These are phyloP conservation scores for Sarcophaga peregrina DNA, from an alignment of 1,140 invertebrate genomes.

Conservation along the genomic window DNA sequence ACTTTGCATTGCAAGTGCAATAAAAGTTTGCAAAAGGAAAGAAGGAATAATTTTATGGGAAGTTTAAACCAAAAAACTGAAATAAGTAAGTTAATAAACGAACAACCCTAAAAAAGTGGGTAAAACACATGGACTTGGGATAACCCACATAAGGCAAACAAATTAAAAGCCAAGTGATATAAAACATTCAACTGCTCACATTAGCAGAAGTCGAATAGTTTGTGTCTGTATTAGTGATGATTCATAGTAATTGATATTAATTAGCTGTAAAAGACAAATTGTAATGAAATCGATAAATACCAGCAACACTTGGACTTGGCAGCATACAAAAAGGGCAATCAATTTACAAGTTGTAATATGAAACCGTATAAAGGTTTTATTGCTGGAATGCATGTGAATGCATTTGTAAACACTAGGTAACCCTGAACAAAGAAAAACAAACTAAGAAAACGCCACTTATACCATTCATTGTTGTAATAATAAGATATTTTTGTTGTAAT, in stretches of 20 bases:
- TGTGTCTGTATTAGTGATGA: background rate
- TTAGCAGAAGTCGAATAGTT: constrained; percentile 18
- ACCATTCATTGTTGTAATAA: too few relatives aligned
- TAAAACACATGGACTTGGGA: background rate
- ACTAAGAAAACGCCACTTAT: background rate
- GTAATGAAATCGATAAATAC: background rate
- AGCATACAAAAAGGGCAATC: background rate
- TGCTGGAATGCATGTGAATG: background rate
- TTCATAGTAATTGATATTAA: constrained; percentile 41
- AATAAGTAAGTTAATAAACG: too few relatives aligned
- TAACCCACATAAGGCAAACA: background rate
- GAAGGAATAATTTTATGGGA: background rate
- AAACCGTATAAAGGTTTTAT: constrained; percentile 12
- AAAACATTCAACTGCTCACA: background rate
- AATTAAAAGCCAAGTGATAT: background rate
- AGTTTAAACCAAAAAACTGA: background rate
- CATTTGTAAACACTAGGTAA: background rate
- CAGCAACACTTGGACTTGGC: background rate
- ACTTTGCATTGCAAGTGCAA: background rate
- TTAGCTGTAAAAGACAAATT: constrained; percentile 23
- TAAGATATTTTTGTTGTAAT: too few relatives aligned
- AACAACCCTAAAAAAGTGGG: background rate
- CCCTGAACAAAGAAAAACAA: background rate
- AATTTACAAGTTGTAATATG: constrained; percentile 13
- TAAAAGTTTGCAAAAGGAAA: background rate